phyloP scores from a whole-genome alignment of 2,888 invertebrate species.

The Marasmarcha lunaedactyla region DNA sequence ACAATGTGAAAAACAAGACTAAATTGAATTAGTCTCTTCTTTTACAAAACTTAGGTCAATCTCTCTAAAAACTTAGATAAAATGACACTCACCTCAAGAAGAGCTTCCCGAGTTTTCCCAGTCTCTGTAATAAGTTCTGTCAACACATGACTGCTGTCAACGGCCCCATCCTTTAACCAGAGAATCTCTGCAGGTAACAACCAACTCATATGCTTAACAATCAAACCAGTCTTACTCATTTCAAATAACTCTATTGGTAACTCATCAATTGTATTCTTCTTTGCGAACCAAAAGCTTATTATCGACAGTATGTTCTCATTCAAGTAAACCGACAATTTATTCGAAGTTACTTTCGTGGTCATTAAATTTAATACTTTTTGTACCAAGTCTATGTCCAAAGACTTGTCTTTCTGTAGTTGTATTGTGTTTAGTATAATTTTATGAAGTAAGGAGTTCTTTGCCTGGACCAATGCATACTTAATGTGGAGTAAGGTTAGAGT shows the following conservation, averaged over 20 bases:
- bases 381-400: slow-evolving; percentile 43
- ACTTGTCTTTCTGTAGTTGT: slow-evolving; percentile 60
- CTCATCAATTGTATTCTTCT: slow-evolving; percentile 34
- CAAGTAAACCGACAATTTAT: slow-evolving; percentile 35
- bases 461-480: slow-evolving; percentile 61
- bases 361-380: slow-evolving; percentile 52
- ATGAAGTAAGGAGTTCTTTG: slow-evolving; percentile 59
- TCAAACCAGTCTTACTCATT: slow-evolving; percentile 33
- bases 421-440: slow-evolving; percentile 65
- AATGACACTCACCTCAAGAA: slow-evolving; percentile 33
- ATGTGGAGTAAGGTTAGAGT: slow-evolving; percentile 70
- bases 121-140: slow-evolving; percentile 23
- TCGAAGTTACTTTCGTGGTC: slow-evolving; percentile 25
- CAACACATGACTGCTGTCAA: slow-evolving; percentile 30
- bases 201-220: slow-evolving; percentile 53
- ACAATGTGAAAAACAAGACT: no score
- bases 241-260: slow-evolving; percentile 54
- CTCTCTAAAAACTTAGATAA: no score
- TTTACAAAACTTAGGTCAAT: no score
- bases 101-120: slow-evolving; percentile 21
- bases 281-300: slow-evolving; percentile 57
- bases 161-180: slow-evolving; percentile 39
- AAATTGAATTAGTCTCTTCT: no score
- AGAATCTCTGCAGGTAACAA: slow-evolving; percentile 51
- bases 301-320: slow-evolving; percentile 56